A percentile compares a stretch with the other conserved stretches of the same genome.
phyloP scores from a whole-genome alignment of 2,113 vertebrate genomes.

The Bos taurus region ARS-UCD2.0 NC_037330.1:3018501-3019000 shows the following conservation, averaged over 20 bases:
- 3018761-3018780: not conserved
- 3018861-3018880: not conserved
- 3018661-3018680: not conserved
- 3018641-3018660: not conserved
- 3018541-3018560: not conserved
- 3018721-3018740: not conserved
- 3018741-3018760: not conserved
- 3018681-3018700: not conserved
- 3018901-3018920: not conserved
- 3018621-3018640: not conserved
- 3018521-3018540: not conserved
- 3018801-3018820: not conserved
- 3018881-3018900: not conserved
- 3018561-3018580: not conserved
- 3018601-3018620: not conserved
- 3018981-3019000: not conserved
- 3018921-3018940: not conserved
- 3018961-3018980: not conserved
- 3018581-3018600: not conserved
- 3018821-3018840: not conserved
- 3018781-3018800: not conserved
- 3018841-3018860: not conserved
- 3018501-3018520: not conserved
- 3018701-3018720: not conserved
- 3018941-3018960: not conserved